Evolutionary conservation across 2,797 vertebrate species (phyloP).

Genomic region (Hipposideros larvatus): DNA sequence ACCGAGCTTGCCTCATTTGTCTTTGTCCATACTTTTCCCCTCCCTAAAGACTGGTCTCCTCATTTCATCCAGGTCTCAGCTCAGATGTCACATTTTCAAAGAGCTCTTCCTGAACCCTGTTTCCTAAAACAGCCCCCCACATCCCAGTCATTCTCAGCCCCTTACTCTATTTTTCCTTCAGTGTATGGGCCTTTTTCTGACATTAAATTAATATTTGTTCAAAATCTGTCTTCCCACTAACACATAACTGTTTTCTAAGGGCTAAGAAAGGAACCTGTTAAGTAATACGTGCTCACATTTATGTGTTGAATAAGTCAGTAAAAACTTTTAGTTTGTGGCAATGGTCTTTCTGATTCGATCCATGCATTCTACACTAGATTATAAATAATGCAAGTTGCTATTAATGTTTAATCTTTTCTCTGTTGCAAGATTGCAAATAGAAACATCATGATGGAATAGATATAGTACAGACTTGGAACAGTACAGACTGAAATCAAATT

Average conservation of each 20-base stretch:
- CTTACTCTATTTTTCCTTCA: neutral
- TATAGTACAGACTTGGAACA: neutral
- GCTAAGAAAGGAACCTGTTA: neutral
- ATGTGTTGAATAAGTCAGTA: neutral
- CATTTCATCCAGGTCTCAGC: neutral
- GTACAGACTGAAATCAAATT: neutral
- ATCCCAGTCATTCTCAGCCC: neutral
- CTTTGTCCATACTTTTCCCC: neutral
- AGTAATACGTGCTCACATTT: neutral
- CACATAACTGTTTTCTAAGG: neutral
- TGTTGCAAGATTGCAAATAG: neutral
- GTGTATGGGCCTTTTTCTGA: neutral
- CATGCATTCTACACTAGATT: neutral
- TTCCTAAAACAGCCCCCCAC: neutral
- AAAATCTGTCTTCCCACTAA: neutral
- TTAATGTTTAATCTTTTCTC: constrained; percentile 19
- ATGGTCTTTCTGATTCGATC: neutral
- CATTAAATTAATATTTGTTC: neutral
- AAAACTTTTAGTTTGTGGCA: neutral
- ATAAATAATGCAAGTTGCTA: neutral
- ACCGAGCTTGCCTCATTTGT: neutral
- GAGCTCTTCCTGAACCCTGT: neutral
- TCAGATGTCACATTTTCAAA: neutral
- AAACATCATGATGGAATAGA: neutral
- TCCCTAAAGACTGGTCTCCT: neutral